phyloP scores from a whole-genome alignment of 2,113 vertebrate species.

The Capreolus pygargus region DNA sequence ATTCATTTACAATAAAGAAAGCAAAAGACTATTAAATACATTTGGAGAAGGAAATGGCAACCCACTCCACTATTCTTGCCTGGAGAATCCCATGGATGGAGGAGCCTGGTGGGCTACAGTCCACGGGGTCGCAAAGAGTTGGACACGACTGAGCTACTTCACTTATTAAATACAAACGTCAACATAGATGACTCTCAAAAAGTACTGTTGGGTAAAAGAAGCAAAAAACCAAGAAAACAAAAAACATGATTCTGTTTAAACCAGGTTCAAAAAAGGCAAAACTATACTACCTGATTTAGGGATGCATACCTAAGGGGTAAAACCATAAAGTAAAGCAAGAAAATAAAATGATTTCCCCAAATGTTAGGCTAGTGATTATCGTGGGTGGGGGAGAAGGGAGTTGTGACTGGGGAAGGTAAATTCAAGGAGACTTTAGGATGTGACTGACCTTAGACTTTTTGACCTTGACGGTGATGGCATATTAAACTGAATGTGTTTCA shows the following conservation, averaged over 20 bases:
- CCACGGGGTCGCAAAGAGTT: no score
- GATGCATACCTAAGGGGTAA: not conserved
- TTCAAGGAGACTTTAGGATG: not conserved
- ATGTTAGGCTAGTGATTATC: not conserved
- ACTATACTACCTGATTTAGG: not conserved
- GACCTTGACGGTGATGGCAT: not conserved
- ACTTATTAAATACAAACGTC: not conserved
- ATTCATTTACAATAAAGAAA: not conserved
- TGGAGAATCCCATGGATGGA: no score
- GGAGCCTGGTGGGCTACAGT: no score
- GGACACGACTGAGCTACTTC: no score
- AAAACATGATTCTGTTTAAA: not conserved
- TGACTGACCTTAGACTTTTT: not conserved
- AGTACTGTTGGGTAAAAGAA: not conserved
- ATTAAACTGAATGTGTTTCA: not conserved
- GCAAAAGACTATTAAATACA: not conserved
- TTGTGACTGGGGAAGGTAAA: not conserved
- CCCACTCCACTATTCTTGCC: no score
- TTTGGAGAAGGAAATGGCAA: no score
- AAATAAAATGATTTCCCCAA: not conserved
- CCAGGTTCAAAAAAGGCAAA: not conserved
- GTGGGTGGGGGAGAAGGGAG: not conserved
- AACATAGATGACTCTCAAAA: not conserved
- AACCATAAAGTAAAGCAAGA: not conserved
- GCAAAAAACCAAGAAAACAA: slow-evolving; percentile 19